A percentile compares a stretch with the other conserved stretches of the same genome.
phyloP scores from a whole-genome alignment of 2,113 vertebrate species.

The Gopherus evgoodei region DNA sequence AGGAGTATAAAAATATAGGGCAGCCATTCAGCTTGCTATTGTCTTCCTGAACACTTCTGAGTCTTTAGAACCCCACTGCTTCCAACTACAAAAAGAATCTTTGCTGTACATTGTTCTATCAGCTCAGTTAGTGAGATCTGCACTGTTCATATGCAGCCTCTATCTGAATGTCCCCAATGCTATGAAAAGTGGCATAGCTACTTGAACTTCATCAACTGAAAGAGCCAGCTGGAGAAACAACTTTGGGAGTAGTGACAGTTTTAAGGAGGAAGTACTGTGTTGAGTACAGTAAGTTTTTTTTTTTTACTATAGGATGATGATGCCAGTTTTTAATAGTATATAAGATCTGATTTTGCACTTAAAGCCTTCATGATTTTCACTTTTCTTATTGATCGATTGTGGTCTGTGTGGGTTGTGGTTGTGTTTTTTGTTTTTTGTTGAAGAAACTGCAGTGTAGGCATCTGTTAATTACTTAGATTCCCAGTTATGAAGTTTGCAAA shows the following conservation, averaged over 20 bases:
- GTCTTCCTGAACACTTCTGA: not conserved
- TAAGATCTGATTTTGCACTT: not conserved
- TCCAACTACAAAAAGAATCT: not conserved
- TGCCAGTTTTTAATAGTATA: not conserved
- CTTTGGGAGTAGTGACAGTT: not conserved
- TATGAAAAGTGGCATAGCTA: not conserved
- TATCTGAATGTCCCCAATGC: not conserved
- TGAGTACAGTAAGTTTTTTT: not conserved
- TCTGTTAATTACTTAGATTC: slow-evolving; percentile 16
- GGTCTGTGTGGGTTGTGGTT: not conserved
- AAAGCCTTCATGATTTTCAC: not conserved
- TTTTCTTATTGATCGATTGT: not conserved
- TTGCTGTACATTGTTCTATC: not conserved
- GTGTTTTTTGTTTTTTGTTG: not conserved
- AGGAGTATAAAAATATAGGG: not conserved
- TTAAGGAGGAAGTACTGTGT: not conserved
- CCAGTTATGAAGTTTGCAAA: not conserved
- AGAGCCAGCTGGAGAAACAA: not conserved
- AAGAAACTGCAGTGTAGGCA: not conserved
- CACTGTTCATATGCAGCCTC: not conserved
- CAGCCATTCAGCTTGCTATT: not conserved
- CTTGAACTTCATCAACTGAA: not conserved
- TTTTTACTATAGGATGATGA: not conserved
- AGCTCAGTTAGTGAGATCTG: not conserved
- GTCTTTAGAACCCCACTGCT: not conserved